Base-by-base conservation (phyloP, 1,140 invertebrate species). In the Capitella teleta region DNA sequence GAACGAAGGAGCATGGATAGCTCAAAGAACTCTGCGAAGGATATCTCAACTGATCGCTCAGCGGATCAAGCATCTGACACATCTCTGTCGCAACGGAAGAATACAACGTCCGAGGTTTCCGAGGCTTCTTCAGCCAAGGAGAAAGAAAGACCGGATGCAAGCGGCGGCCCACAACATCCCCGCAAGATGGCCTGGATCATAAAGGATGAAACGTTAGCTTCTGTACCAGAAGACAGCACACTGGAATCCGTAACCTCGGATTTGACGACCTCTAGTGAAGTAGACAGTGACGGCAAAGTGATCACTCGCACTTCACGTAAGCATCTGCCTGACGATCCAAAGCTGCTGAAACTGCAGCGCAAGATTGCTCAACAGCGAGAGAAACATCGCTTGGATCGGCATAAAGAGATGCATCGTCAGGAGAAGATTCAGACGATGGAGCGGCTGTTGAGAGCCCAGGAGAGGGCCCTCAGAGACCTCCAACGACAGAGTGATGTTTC, bases 391-490 rank as follows among this genome's bases (percentile, higher is more conserved):
- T 16, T 26, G 12, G 47, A 47, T 8, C 21, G 40, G 30, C 28
- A 28, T 5, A 24, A 46, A 3, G 47, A 56, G 19, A 44, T 58
- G 26, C 53, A 61, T 30, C 55, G 62, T 23, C 46, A 62, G 30
- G 61, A 63, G 14, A 68, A 68, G 49, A 52, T 68, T 40, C 53
- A 58, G 41, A 63, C 61, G 50, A 43, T 67, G 19, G 63, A 68
- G 54, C 19, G 32, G 2, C 6, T 47, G 45, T 32, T 47, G 14
- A 25, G 19, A 6, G 45, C n/a, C n/a, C n/a, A n/a, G n/a, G n/a
- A n/a, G n/a, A n/a, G n/a, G n/a, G n/a, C n/a, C n/a, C n/a, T n/a
- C n/a, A n/a, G n/a, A n/a, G n/a, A n/a, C n/a, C n/a, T n/a, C n/a
- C n/a, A n/a, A n/a, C n/a, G n/a, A n/a, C n/a, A n/a, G n/a, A n/a